Base-by-base conservation (phyloP, 2,888 invertebrate species). In the Tenthredo scrophulariae region DNA sequence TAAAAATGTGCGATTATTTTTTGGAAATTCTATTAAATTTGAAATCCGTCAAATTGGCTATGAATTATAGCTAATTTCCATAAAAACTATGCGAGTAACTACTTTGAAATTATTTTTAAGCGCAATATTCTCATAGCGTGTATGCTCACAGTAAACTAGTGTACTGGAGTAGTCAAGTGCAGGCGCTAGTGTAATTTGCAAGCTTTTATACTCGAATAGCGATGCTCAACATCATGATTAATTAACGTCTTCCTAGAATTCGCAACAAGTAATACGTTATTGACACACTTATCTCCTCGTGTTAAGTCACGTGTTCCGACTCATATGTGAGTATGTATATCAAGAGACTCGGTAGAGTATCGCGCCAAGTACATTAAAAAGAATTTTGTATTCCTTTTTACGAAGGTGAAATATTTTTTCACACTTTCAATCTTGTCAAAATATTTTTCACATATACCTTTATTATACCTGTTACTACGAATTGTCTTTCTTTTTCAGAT, bases 171-270 rank as follows among this genome's bases (percentile, higher is more conserved):
- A 43, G 22, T 74, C 22, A 40, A 74, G 43, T 74, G 74, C 74
- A 43, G 33, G 37, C 37, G 6, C 74, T 74, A 74, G 74, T 15
- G 43, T 74, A 74, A 43, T 22, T 74, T 43, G 74, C 43, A 43
- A 74, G 40, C 43, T 43, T 43, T 10, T 74, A 22, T 43, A 74
- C 40, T 40, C 43, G 26, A 46, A n/a, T n/a, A 9, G 43, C 43
- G 67, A 33, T 67, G 33, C 33, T 67, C 40, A 37, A 29, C 77
- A 62, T 62, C 33, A 90, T 91, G 90, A 92, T 92, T 91, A 92
- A 92, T 92, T 91, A 92, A 91, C 46, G 91, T 89, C 89, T 92
- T 92, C 92, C 89, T 86, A 90, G 92, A 92, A 92, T 89, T 89
- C 89, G 89, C 89, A 91, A 91, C 91, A 90, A 91, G 91, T 90